phyloP scores from a whole-genome alignment of 1,140 invertebrate genomes.

The Drosophila biarmipes region DNA sequence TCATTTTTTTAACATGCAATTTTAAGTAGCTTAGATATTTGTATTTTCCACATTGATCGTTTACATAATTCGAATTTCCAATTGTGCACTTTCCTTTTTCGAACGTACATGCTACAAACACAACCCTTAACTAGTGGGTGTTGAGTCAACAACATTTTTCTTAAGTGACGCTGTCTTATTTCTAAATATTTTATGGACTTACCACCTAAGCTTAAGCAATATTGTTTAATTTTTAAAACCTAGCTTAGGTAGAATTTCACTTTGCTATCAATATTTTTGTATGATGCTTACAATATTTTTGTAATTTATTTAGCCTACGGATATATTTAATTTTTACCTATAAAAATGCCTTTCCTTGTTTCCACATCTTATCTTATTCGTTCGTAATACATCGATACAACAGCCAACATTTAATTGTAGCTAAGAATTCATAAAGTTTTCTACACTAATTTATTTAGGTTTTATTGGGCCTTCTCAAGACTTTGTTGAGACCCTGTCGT shows the following conservation, averaged over 20 bases:
- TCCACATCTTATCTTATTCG: not conserved
- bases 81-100: constrained; percentile 6
- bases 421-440: constrained; percentile 7
- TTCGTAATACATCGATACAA: constrained; percentile 34
- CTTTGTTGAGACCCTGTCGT: constrained; percentile 25
- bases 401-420: constrained; percentile 38
- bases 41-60: constrained; percentile 14
- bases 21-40: constrained; percentile 14
- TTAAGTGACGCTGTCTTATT: not conserved
- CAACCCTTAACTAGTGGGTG: constrained; percentile 41
- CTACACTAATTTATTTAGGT: not conserved
- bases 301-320: constrained; percentile 13
- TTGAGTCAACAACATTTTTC: constrained; percentile 22
- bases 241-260: constrained; percentile 13
- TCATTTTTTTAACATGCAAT: constrained; percentile 19
- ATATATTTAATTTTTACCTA: constrained; percentile 9
- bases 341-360: constrained; percentile 19
- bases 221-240: not conserved
- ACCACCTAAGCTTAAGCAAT: constrained; percentile 12
- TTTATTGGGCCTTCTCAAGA: not conserved
- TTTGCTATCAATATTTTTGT: constrained; percentile 15
- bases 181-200: not conserved
- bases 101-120: constrained; percentile 29
- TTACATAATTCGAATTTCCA: constrained; percentile 3
- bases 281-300: constrained; percentile 15